Base-by-base conservation (phyloP, 1,140 invertebrate genomes). In the Drosophila truncata region DNA sequence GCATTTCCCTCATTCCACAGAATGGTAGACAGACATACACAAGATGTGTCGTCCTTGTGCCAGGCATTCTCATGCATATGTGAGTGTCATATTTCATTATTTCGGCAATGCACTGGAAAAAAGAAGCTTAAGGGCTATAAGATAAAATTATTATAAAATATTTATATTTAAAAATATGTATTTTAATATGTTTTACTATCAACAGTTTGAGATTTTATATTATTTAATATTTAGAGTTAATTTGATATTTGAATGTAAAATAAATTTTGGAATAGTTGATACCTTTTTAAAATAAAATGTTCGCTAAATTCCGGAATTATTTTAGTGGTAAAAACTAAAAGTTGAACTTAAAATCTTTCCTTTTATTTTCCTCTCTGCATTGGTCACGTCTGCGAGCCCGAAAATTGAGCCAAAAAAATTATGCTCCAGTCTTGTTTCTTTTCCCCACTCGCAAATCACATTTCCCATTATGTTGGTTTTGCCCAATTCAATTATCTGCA, bases 1-100 rank as follows among this genome's bases (percentile, higher is more conserved):
- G 23, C 37, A 70, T 63, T 39, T 20, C 16, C 20, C 31, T 33
- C 52, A 55, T 35, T 37, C 33, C 14, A n/a, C 9, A 8, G 31
- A 55, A 41, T 20, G 8, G 58, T 8, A 13, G 1, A 11, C 50
- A 33, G 25, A 42, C 14, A n/a, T 1, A 14, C 27, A 49, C 33
- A 33, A 57, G 31, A 33, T 46, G 13, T 20, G 33, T 35, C 52
- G 33, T 55, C 33, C 50, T 52, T 54, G 55, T 46, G 39, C 13
- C 25, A 25, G 25, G 27, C 25, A 29, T 18, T 20, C 25, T 16
- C 50, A 14, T 47, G 52, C 65, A 72, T 39, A 49, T 77, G 49
- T 42, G 50, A 33, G 71, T 62, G 64, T 78, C 50, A 66, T 83
- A 77, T 83, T 82, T 77, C 80, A 65, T 76, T 79, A 70, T 75